These are phyloP conservation scores for Siphamia tubifer DNA, from an alignment of 2,113 vertebrate genomes.

Conservation along the genomic window DNA sequence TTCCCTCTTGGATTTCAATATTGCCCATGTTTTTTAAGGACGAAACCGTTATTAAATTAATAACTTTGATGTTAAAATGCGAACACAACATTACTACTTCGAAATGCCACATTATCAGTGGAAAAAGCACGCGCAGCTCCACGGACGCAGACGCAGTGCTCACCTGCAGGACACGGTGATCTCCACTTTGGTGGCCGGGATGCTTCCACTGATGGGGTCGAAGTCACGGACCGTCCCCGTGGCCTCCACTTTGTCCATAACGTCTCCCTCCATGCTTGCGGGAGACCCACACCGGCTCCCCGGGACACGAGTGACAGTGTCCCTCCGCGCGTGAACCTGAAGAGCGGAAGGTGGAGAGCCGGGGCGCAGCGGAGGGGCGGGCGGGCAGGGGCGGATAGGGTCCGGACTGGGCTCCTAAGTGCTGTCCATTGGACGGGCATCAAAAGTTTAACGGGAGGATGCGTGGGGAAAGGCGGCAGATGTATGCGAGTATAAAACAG, in stretches of 20 bases:
- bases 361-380: conserved; percentile 11
- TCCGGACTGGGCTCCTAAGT: conserved; percentile 49
- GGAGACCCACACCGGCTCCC: conserved; percentile 66
- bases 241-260: conserved; percentile 86
- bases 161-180: conserved; percentile 95
- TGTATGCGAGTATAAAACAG: conserved; percentile 5
- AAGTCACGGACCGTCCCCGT: conserved; percentile 87
- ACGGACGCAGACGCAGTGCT: conserved; percentile 20
- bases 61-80: too few species aligned
- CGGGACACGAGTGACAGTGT: conserved; percentile 53
- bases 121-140: conserved; percentile 21
- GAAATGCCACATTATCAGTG: too few species aligned
- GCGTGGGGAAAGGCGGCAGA: conserved; percentile 2
- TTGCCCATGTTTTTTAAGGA: too few species aligned
- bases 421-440: conserved; percentile 53
- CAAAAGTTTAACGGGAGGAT: conserved; percentile 57
- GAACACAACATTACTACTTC: too few species aligned
- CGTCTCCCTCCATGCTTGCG: conserved; percentile 82
- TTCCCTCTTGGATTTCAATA: too few species aligned
- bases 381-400: conserved; percentile 14
- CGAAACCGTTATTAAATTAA: too few species aligned
- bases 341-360: conserved; percentile 30
- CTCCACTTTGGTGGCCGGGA: conserved; percentile 96
- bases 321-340: conserved; percentile 44
- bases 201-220: conserved; percentile 85